Evolutionary conservation across 2,113 vertebrate genomes (phyloP), one percentile per base, ranked within the genome.

Genomic region (Nettapus auritus): DNA sequence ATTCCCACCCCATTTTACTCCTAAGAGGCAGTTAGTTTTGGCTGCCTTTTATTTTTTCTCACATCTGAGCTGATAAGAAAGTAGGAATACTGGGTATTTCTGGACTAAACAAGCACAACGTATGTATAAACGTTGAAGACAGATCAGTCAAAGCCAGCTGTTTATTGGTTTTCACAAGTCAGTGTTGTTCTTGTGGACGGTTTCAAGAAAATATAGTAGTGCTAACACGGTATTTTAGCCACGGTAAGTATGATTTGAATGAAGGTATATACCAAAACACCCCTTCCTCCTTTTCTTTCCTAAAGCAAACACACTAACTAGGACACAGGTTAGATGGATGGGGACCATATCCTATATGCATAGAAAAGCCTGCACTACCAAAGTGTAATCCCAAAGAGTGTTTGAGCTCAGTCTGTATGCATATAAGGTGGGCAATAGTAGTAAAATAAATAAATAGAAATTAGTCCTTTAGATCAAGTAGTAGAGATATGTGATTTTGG

Each of bases 1-100:
- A 5, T 92, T 74, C 78, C 86, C 62, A 80, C 57, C 40, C 19
- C 15, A 7, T 89, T 95, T 77, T 90, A 48, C 68, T 92, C 83
- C 46, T 56, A 42, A 8, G 4, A 82, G 48, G 56, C 53, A 75
- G 38, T 80, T 90, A 44, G 77, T 87, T 94, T 92, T 87, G 69
- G 22, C 62, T 75, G 77, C n/a, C 77, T 90, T 86, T 90, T 75
- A 50, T 71, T 93, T 95, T 88, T 68, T 22, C 74, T 91, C 31
- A 7, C 82, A 77, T 31, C 42, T 64, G 50, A 78, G 38, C 36
- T 62, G n/a, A 53, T 81, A 74, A 89, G 29, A 56, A 88, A 89
- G 34, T 67, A 88, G 66, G 26, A 95, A 73, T 92, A 63, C 38
- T 71, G 42, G 74, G 13, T 93, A 52, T 82, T 82, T 91, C 38